These are phyloP conservation scores for Blennius ocellaris DNA, from an alignment of 2,113 vertebrate species.

Conservation along the genomic window DNA sequence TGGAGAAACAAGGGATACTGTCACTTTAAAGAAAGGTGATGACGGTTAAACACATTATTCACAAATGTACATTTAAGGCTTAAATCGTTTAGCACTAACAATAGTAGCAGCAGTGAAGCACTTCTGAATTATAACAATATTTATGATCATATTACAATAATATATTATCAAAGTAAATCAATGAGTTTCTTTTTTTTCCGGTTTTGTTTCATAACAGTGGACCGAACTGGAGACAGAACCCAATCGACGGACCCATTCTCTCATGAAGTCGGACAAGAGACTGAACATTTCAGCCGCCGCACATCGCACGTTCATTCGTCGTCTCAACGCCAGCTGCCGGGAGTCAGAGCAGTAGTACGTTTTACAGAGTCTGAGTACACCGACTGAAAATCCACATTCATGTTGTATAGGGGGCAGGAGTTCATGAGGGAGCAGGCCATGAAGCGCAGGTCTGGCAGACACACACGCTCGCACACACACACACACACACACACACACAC, in stretches of 20 bases:
- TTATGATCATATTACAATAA: constrained; percentile 80
- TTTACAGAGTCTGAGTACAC: constrained; percentile 61
- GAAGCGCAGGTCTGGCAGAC: constrained; percentile 33
- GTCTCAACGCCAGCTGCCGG: constrained; percentile 45
- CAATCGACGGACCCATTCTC: constrained; percentile 31
- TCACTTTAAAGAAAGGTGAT: constrained; percentile 82
- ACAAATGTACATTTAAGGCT: constrained; percentile 88
- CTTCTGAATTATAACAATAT: constrained; percentile 84
- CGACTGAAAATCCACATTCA: constrained; percentile 75
- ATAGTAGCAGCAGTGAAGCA: constrained; percentile 88
- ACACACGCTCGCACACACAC: neutral
- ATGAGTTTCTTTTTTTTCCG: constrained; percentile 52
- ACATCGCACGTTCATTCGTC: constrained; percentile 35
- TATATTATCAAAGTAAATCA: constrained; percentile 81
- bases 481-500: no score
- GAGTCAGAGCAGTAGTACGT: constrained; percentile 66
- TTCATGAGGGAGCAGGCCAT: constrained; percentile 43
- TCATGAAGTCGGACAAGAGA: constrained; percentile 34
- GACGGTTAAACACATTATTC: constrained; percentile 81
- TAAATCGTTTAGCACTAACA: constrained; percentile 86
- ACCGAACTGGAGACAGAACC: constrained; percentile 49
- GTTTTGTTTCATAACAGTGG: constrained; percentile 55
- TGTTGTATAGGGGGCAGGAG: constrained; percentile 50
- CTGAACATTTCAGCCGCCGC: constrained; percentile 40
- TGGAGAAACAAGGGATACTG: constrained; percentile 77